A percentile compares a stretch with the other conserved stretches of the same genome.
These are phyloP conservation scores for Petromus typicus DNA, from an alignment of 2,113 vertebrate species.

Conservation along the genomic window DNA sequence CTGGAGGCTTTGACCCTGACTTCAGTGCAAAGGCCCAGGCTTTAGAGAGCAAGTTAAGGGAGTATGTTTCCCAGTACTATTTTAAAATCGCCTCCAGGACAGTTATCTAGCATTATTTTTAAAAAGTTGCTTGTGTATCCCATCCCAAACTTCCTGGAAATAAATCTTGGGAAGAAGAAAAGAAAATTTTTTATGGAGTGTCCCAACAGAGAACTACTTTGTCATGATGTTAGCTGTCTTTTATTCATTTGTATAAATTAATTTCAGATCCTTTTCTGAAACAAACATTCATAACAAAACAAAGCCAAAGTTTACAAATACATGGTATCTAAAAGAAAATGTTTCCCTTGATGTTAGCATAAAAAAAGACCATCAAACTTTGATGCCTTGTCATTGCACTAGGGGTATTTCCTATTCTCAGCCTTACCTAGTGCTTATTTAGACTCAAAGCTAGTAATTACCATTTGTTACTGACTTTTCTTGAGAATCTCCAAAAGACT, in stretches of 20 bases:
- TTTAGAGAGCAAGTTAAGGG: not conserved
- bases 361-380: not conserved
- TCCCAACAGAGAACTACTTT: not conserved
- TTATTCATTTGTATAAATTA: constrained; percentile 37
- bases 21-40: not conserved
- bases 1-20: constrained; percentile 2
- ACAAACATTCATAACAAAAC: constrained; percentile 14
- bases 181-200: not conserved
- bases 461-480: constrained; percentile 1
- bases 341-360: not conserved
- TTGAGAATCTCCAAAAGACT: constrained; percentile 7
- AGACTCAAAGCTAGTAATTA: not conserved
- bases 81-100: not conserved
- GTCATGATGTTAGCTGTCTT: not conserved
- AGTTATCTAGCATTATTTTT: not conserved
- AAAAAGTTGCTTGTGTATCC: not conserved
- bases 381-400: too few relatives aligned
- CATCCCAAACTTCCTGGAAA: not conserved
- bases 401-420: not conserved
- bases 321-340: not conserved
- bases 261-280: constrained; percentile 43
- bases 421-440: not conserved
- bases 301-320: constrained; percentile 11
- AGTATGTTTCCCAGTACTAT: not conserved
- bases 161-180: not conserved